A percentile compares a stretch with the other conserved stretches of the same genome.
Conservation (phyloP, 2,888 invertebrate species). For the Drosophila pegasa region DNA sequence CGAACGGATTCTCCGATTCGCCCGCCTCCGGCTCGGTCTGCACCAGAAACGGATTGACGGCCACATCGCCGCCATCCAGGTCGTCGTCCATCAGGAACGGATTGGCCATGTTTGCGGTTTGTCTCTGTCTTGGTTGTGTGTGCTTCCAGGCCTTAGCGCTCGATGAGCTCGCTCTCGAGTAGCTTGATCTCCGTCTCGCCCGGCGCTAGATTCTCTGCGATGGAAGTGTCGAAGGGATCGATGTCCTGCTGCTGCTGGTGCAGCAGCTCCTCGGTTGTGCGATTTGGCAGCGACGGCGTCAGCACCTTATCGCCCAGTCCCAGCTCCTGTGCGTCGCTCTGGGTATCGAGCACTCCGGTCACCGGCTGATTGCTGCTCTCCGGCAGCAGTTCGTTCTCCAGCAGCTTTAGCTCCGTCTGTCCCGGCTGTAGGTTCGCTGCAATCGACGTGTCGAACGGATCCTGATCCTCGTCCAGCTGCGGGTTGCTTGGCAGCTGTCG, state of each 20-base stretch:
- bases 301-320: conserved; percentile 89
- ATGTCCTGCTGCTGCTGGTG: conserved; percentile 85
- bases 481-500: conserved; percentile 67
- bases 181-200: conserved; percentile 92
- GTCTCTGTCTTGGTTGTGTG: conserved; percentile 2
- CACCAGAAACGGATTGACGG: conserved; percentile 89
- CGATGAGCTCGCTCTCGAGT: conserved; percentile 90
- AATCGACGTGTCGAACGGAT: conserved; percentile 94
- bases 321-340: conserved; percentile 84
- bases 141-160: conserved; percentile 83
- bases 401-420: conserved; percentile 90
- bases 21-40: conserved; percentile 82
- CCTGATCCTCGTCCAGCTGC: conserved; percentile 65
- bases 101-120: conserved; percentile 88
- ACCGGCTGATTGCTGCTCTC: conserved; percentile 71
- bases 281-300: conserved; percentile 87
- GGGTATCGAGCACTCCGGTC: conserved; percentile 83
- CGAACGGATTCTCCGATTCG: conserved; percentile 89
- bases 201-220: conserved; percentile 90
- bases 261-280: conserved; percentile 70
- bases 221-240: conserved; percentile 96
- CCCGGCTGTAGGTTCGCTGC: conserved; percentile 91
- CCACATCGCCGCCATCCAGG: conserved; percentile 86
- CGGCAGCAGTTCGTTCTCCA: conserved; percentile 91
- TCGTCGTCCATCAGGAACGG: conserved; percentile 92